phyloP scores from a whole-genome alignment of 2,113 vertebrate species.

The Lepidothrix coronata region DNA sequence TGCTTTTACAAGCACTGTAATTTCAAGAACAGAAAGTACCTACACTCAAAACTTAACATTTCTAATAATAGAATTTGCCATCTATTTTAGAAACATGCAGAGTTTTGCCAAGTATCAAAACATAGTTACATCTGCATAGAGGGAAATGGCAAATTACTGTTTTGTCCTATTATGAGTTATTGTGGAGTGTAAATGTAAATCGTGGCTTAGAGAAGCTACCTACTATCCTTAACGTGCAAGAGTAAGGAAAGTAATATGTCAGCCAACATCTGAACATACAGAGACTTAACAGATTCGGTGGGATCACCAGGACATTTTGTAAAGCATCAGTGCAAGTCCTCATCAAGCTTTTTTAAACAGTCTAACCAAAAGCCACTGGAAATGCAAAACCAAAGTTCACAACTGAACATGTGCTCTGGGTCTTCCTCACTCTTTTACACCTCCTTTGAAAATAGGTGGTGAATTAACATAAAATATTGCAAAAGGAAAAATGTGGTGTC shows the following conservation, averaged over 20 bases:
- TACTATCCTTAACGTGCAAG: background rate
- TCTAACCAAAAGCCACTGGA: background rate
- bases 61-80: background rate
- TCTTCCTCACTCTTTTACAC: background rate
- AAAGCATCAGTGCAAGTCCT: background rate
- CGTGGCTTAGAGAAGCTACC: background rate
- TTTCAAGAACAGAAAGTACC: background rate
- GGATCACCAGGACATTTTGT: background rate
- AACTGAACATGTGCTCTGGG: background rate
- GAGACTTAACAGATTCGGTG: background rate
- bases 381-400: background rate
- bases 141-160: background rate
- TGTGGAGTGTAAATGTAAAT: background rate
- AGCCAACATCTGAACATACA: background rate
- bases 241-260: background rate
- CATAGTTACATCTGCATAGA: background rate
- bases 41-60: background rate
- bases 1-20: slow-evolving; percentile 1
- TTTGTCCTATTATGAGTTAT: background rate
- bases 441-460: background rate
- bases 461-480: background rate
- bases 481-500: background rate
- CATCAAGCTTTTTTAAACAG: background rate
- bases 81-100: background rate
- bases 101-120: slow-evolving; percentile 16